phyloP scores from a whole-genome alignment of 2,797 vertebrate genomes.

The Acipenser ruthenus region DNA sequence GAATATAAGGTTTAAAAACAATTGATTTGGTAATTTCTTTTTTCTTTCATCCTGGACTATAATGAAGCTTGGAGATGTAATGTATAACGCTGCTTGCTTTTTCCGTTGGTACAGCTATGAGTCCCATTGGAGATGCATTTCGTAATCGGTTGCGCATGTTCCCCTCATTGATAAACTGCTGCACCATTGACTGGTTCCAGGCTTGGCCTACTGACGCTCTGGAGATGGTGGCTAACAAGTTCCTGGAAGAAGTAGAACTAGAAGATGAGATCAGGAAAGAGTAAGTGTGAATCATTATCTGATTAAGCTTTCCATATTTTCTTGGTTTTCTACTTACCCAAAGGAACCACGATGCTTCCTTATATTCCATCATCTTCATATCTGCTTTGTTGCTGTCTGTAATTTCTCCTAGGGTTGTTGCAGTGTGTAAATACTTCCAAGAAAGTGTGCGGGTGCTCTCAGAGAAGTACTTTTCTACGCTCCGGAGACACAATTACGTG shows the following conservation, averaged over 20 bases:
- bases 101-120: constrained; percentile 69
- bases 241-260: constrained; percentile 82
- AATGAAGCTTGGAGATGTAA: too few species aligned
- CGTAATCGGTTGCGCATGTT: constrained; percentile 88
- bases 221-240: constrained; percentile 89
- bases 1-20: too few species aligned
- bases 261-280: constrained; percentile 59
- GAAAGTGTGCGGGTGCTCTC: constrained; percentile 72
- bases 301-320: not conserved
- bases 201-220: constrained; percentile 86
- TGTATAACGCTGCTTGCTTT: not conserved
- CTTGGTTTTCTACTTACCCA: not conserved
- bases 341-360: too few species aligned
- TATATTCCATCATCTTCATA: not conserved
- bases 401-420: constrained; percentile 67
- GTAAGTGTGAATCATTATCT: constrained; percentile 47
- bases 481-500: constrained; percentile 85
- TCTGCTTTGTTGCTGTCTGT: not conserved
- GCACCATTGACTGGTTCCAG: constrained; percentile 94
- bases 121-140: constrained; percentile 84
- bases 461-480: constrained; percentile 56
- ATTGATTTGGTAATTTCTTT: too few species aligned
- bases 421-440: constrained; percentile 87
- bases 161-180: constrained; percentile 91
- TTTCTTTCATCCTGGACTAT: too few species aligned